Base-by-base conservation (phyloP, 2,113 vertebrate species). In the Cyrtonyx montezumae region DNA sequence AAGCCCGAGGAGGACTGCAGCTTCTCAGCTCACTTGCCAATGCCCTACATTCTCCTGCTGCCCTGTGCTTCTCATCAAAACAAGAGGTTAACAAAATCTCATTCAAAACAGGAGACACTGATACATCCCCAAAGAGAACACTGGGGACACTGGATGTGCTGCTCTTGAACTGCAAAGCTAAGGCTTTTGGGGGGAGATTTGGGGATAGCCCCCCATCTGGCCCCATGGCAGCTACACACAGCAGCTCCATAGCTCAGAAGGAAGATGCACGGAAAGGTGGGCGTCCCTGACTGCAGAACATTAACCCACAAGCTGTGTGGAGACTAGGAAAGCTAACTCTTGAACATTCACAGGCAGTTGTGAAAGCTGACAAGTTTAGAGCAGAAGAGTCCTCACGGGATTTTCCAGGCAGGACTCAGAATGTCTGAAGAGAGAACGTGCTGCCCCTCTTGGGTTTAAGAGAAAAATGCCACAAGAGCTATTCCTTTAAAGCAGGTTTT, bases 211-310 rank as follows among this genome's bases (percentile, higher is more conserved):
- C 17, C 65, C 51, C 25, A 10, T 10, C 58, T 66, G 30, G 48
- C 26, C 68, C 55, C 51, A 28, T 4, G 13, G 0, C 0, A 9
- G 74, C 63, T 36, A 51, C 32, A 25, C 1, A 0, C 28, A 28
- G 26, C 49, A 66, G 19, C 36, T 25, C 5, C 0, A 0, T 0
- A 22, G 20, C 63, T 70, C 36, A 23, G 34, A 9, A 71, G 21
- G 55, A 63, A 36, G 13, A 18, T 32, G 30, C 55, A n/a, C 26
- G 69, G n/a, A 55, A 76, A 75, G 66, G 53, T 49, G 63, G 19
- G 22, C 20, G 25, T 45, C 26, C 49, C 86, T 42, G 40, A 56
- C 48, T 79, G 76, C 16, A 4, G 55, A 53, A 30, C 30, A 18
- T 62, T 84, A 70, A 94, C 62, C 46, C 71, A 21, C 6, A 61